A percentile compares a stretch with the other conserved stretches of the same genome.
phyloP scores from a whole-genome alignment of 2,888 invertebrate genomes.

The Timandra comae region DNA sequence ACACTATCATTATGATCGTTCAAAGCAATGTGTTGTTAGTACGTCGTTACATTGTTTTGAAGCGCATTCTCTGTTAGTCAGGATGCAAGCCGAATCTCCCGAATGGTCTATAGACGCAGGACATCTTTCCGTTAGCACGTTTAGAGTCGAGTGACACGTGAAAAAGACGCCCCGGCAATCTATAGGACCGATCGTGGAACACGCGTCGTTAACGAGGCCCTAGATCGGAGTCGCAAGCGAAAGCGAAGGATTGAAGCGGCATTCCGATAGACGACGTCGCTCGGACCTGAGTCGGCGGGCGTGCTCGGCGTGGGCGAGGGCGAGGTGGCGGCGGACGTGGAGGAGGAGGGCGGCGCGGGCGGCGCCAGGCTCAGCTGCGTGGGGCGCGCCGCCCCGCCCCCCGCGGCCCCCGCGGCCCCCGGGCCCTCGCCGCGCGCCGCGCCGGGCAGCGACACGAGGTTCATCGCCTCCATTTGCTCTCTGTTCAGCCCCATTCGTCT shows the following conservation, averaged over 20 bases:
- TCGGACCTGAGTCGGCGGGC: slow-evolving; percentile 73
- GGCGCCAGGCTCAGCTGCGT: slow-evolving; percentile 68
- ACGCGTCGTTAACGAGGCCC: slow-evolving; percentile 5
- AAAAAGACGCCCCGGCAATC: no score
- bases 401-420: slow-evolving; percentile 65
- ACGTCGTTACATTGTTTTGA: slow-evolving; percentile 14
- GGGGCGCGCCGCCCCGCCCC: slow-evolving; percentile 46
- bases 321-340: slow-evolving; percentile 57
- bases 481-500: slow-evolving; percentile 76
- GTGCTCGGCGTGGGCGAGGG: slow-evolving; percentile 76
- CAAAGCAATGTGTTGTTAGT: slow-evolving; percentile 25
- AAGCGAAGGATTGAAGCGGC: slow-evolving; percentile 39
- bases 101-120: no score
- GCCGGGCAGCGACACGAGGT: slow-evolving; percentile 64
- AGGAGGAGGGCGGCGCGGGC: slow-evolving; percentile 33
- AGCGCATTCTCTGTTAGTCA: slow-evolving; percentile 9
- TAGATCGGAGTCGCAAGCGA: slow-evolving; percentile 24
- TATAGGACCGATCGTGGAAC: no score
- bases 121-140: no score
- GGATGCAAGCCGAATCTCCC: no score
- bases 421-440: slow-evolving; percentile 36
- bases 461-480: slow-evolving; percentile 76
- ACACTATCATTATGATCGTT: slow-evolving; percentile 9
- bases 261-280: slow-evolving; percentile 41
- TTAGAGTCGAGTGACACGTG: no score